Base-by-base conservation (phyloP, 2,113 vertebrate species). In the Odocoileus virginianus region DNA sequence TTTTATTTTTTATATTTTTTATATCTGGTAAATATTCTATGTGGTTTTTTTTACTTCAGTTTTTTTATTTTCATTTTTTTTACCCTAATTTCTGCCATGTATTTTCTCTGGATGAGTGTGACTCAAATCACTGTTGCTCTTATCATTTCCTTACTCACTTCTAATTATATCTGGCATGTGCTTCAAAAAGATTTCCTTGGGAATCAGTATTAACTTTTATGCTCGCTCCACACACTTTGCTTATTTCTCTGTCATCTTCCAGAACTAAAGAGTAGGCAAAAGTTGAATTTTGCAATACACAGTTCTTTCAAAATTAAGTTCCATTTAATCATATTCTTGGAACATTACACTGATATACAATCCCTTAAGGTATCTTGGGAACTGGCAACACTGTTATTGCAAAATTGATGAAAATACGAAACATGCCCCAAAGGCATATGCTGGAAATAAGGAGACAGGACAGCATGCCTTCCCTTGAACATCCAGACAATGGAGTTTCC, bases 241-340 rank as follows among this genome's bases (percentile, higher is more conserved):
- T 33, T 40, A 71, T 50, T 83, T 13, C 7, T 88, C 60, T 83
- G 36, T 60, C 58, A 55, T 43, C 54, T 96, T 83, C 6, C 47
- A 95, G 36, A 96, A 79, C 55, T 90, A 90, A 58, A 93, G 78
- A 47, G 2, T 87, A 96, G 96, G 78, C 3, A 95, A 71, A n/a
- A 97, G 33, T 97, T 97, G 95, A 89, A 94, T 97, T 98, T 96
- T 95, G 15, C 87, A 98, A 94, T 43, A 60, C 7, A 87, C 7
- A 84, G 25, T 58, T 95, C 60, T 74, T 94, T 88, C 28, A 93
- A 95, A 96, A 96, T 89, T 36, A 82, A 45, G 16, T 94, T 82
- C 97, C 6, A 90, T 96, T 98, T 84, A 84, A 54, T 92, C 91
- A 57, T n/a, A 97, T 96, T 84, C 43, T 87, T 82, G 14, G 96